These are phyloP conservation scores for Hoplodrina ambigua DNA, from an alignment of 2,888 invertebrate genomes.

Conservation along the genomic window DNA sequence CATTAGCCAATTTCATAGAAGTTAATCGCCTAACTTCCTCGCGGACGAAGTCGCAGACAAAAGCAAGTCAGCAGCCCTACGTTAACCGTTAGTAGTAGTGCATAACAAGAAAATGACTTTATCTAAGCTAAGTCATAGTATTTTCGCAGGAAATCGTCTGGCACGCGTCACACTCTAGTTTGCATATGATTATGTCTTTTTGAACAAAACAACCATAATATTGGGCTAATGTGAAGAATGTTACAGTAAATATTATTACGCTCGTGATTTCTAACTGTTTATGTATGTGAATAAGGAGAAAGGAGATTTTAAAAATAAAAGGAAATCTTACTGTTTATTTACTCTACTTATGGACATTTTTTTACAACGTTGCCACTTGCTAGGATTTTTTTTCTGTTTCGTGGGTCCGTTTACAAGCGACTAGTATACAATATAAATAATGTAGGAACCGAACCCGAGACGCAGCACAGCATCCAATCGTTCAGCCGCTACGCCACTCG, in stretches of 20 bases:
- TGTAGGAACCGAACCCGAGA: no score
- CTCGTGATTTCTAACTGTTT: conserved; percentile 6
- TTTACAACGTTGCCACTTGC: no score
- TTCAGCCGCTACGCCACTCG: no score
- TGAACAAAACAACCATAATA: conserved; percentile 27
- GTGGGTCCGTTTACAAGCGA: no score
- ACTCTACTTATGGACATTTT: no score
- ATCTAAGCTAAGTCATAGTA: conserved; percentile 47
- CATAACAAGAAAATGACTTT: conserved; percentile 43
- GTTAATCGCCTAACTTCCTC: no score
- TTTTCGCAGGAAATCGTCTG: conserved; percentile 38
- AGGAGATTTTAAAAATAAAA: background rate
- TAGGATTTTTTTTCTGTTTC: no score
- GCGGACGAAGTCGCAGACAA: no score
- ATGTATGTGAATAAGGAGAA: background rate
- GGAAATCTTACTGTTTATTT: background rate
- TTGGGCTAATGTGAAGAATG: conserved; percentile 25
- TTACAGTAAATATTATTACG: conserved; percentile 23
- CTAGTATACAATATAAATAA: no score
- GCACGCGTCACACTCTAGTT: conserved; percentile 58
- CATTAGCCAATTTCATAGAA: no score
- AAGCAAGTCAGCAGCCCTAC: no score
- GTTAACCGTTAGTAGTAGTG: conserved; percentile 32
- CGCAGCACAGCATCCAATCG: no score
- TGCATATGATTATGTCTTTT: conserved; percentile 43